Conservation (phyloP, 2,797 vertebrate species). For the Periparus ater region DNA sequence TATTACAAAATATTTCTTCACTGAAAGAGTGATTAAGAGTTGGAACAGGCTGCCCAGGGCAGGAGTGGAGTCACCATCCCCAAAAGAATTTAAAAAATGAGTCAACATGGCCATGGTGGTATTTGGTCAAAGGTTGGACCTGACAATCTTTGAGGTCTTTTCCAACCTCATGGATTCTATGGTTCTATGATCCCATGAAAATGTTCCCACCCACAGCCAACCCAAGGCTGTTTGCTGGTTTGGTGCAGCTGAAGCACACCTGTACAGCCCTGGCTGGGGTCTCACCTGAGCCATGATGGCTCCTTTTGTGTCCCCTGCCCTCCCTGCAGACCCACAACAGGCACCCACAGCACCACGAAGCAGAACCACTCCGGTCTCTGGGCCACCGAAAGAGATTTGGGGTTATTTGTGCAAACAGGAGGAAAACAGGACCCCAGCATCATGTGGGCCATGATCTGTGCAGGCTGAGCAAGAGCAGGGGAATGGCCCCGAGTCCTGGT, state of each 20-base stretch:
- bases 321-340: neutral
- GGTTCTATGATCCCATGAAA: neutral
- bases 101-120: accelerated
- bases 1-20: neutral
- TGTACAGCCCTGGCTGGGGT: neutral
- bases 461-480: neutral
- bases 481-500: too few species aligned
- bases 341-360: neutral
- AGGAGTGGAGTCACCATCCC: neutral
- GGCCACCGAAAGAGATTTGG: neutral
- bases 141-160: neutral
- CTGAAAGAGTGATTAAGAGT: neutral
- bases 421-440: neutral
- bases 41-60: neutral
- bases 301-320: neutral
- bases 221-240: neutral
- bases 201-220: neutral
- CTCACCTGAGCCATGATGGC: accelerated
- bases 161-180: neutral
- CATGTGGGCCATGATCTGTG: neutral
- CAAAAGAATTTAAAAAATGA: neutral
- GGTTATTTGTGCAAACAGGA: neutral
- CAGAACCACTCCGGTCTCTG: accelerated
- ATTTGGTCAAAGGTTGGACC: neutral
- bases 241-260: accelerated